phyloP scores from a whole-genome alignment of 2,888 invertebrate species.

The Pterobdella sp. region DNA sequence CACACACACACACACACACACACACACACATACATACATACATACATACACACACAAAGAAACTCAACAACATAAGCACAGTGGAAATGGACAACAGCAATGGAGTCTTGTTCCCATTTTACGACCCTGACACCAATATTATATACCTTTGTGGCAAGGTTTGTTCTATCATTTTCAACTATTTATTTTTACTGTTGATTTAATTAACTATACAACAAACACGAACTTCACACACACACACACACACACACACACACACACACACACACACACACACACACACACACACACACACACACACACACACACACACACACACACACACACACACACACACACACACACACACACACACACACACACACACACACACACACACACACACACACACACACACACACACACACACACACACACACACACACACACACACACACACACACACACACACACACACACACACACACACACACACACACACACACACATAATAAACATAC shows the following conservation, averaged over 20 bases:
- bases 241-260: conserved; percentile 18
- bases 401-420: conserved; percentile 26
- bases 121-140: conserved; percentile 82
- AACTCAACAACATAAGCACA: conserved; percentile 37
- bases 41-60: conserved; percentile 34
- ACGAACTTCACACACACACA: conserved; percentile 9
- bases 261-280: conserved; percentile 12
- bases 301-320: conserved; percentile 9
- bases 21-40: neutral
- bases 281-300: conserved; percentile 23
- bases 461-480: conserved; percentile 16
- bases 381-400: conserved; percentile 22
- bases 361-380: conserved; percentile 1
- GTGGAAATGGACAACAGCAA: conserved; percentile 56
- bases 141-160: conserved; percentile 68
- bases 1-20: neutral
- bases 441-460: conserved; percentile 5
- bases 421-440: conserved; percentile 3
- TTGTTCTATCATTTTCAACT: conserved; percentile 16
- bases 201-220: no score
- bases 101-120: conserved; percentile 79
- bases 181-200: no score
- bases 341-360: neutral
- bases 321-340: conserved; percentile 8
- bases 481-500: neutral